phyloP scores from a whole-genome alignment of 2,797 vertebrate genomes.

The Oreochromis mossambicus region DNA sequence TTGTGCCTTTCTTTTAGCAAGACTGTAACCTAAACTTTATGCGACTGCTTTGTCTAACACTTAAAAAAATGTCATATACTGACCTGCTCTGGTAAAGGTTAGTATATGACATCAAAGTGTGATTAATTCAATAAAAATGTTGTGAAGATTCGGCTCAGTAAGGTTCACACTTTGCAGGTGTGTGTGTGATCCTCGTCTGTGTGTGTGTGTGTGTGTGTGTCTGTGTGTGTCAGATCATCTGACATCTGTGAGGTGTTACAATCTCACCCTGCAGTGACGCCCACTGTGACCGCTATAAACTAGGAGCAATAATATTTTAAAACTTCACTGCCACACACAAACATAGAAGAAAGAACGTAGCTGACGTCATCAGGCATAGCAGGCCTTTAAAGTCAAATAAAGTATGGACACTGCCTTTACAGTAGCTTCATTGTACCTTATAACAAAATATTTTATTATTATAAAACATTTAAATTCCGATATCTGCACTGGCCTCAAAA shows the following conservation, averaged over 20 bases:
- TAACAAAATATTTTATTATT: background rate
- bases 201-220: background rate
- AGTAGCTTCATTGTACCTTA: background rate
- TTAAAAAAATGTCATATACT: background rate
- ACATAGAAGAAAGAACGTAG: background rate
- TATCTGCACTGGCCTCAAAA: background rate
- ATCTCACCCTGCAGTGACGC: slow-evolving; percentile 78
- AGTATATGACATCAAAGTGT: background rate
- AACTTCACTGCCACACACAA: slow-evolving; percentile 46
- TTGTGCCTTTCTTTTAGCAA: background rate
- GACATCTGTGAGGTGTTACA: background rate
- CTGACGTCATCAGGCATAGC: background rate
- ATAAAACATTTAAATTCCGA: background rate
- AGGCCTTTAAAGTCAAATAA: background rate
- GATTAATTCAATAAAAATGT: background rate
- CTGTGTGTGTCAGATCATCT: background rate
- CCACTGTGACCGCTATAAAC: slow-evolving; percentile 69
- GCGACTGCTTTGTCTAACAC: background rate
- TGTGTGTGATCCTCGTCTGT: background rate
- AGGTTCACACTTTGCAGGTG: background rate
- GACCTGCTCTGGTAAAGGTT: background rate
- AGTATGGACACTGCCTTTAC: background rate
- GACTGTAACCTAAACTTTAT: background rate
- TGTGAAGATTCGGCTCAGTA: background rate
- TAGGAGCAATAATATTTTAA: background rate